Conservation (phyloP, 2,888 invertebrate genomes). For the Scaptomyza polygonia region DNA sequence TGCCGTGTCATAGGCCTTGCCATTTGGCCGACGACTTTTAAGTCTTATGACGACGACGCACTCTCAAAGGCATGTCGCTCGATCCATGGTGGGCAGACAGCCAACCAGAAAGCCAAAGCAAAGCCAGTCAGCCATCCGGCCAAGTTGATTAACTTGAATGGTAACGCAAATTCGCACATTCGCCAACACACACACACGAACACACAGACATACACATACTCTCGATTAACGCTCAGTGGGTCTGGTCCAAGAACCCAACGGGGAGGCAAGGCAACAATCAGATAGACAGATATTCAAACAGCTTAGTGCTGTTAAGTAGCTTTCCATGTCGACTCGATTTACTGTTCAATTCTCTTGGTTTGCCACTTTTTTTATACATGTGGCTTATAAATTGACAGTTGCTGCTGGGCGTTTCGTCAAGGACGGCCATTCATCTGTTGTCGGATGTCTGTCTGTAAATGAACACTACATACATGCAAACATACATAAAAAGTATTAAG, state of each 20-base stretch:
- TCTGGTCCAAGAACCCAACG: slow-evolving; percentile 53
- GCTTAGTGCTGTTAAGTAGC: slow-evolving; percentile 71
- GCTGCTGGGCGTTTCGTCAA: slow-evolving; percentile 74
- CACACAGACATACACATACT: slow-evolving; percentile 29
- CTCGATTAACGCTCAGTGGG: slow-evolving; percentile 17
- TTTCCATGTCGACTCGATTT: slow-evolving; percentile 71
- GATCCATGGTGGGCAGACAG: slow-evolving; percentile 65
- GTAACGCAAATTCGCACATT: slow-evolving; percentile 74
- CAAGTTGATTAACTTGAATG: slow-evolving; percentile 81
- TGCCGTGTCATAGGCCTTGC: slow-evolving; percentile 64
- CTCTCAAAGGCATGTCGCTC: slow-evolving; percentile 64
- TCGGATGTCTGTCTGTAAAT: slow-evolving; percentile 22
- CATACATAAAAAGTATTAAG: slow-evolving; percentile 21
- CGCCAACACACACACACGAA: slow-evolving; percentile 71
- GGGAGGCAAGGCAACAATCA: slow-evolving; percentile 31
- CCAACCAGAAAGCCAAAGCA: slow-evolving; percentile 32
- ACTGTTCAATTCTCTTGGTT: slow-evolving; percentile 58
- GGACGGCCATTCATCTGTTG: slow-evolving; percentile 72
- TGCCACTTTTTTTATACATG: slow-evolving; percentile 25
- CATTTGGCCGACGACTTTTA: slow-evolving; percentile 38
- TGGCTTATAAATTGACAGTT: slow-evolving; percentile 56
- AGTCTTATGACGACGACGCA: slow-evolving; percentile 39
- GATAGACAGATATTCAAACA: slow-evolving; percentile 13
- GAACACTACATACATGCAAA: neutral
- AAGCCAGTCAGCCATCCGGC: slow-evolving; percentile 65